These are phyloP conservation scores for Silvanus unidentatus DNA, from an alignment of 2,888 invertebrate species.

Conservation along the genomic window DNA sequence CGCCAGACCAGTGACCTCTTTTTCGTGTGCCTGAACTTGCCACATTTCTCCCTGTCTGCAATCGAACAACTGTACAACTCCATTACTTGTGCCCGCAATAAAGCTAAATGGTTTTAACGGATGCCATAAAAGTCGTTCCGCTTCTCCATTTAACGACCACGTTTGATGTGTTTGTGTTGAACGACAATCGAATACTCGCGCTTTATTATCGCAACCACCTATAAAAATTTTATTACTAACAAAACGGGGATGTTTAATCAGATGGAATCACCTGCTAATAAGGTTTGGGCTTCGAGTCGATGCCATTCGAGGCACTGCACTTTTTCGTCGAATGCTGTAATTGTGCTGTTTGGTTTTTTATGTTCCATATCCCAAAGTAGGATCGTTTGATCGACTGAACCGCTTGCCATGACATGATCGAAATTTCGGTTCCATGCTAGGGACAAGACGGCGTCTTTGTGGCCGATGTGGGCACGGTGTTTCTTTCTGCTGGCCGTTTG, in stretches of 20 bases:
- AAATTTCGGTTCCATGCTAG: constrained; percentile 83
- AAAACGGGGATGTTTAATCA: too few species aligned
- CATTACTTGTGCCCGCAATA: constrained; percentile 60
- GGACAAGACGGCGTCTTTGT: constrained; percentile 85
- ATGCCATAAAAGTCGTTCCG: constrained; percentile 85
- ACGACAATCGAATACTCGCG: constrained; percentile 78
- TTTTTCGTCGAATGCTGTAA: constrained; percentile 72
- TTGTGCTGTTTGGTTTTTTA: constrained; percentile 67
- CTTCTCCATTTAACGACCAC: constrained; percentile 75
- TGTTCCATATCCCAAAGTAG: constrained; percentile 89
- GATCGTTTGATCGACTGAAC: constrained; percentile 83
- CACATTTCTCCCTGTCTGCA: constrained; percentile 52
- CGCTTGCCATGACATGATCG: constrained; percentile 83
- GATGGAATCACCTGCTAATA: constrained; percentile 53
- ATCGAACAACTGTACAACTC: constrained; percentile 69
- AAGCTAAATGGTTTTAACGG: constrained; percentile 70
- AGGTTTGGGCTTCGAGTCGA: constrained; percentile 71
- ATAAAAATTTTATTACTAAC: too few species aligned
- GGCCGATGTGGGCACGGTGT: constrained; percentile 66
- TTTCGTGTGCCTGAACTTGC: constrained; percentile 60
- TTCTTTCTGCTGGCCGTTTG: constrained; percentile 20
- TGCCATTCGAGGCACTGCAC: constrained; percentile 82
- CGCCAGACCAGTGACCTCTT: constrained; percentile 78
- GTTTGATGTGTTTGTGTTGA: constrained; percentile 52
- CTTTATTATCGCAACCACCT: constrained; percentile 78